Percentiles rank a stretch among this genome's conserved stretches.
Evolutionary conservation across 2,888 invertebrate species (phyloP).

Genomic region (Lymantria monacha): DNA sequence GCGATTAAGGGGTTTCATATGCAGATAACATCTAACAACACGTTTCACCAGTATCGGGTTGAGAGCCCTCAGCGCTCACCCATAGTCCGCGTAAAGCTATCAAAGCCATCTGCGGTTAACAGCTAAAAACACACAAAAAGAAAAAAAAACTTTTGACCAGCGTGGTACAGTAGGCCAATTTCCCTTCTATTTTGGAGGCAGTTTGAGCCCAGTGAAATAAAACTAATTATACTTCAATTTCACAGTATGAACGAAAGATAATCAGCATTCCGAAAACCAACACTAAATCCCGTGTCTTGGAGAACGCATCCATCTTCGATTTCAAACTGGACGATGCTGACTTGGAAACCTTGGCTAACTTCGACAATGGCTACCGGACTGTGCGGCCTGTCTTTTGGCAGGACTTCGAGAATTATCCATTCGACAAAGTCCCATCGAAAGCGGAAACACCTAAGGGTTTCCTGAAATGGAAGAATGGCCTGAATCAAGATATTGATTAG

Average conservation of each 20-base stretch:
- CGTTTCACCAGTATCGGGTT: too few relatives aligned
- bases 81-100: too few relatives aligned
- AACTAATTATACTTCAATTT: neutral
- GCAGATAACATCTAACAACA: too few relatives aligned
- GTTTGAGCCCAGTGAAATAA: neutral
- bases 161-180: too few relatives aligned
- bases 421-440: slow-evolving; percentile 14
- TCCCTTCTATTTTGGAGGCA: too few relatives aligned
- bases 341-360: slow-evolving; percentile 42
- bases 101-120: too few relatives aligned
- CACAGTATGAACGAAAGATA: slow-evolving; percentile 60
- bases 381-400: slow-evolving; percentile 49
- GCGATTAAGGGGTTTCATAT: too few relatives aligned
- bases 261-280: slow-evolving; percentile 58
- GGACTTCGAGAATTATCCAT: slow-evolving; percentile 34
- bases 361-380: slow-evolving; percentile 56
- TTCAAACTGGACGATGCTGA: slow-evolving; percentile 52
- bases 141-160: too few relatives aligned
- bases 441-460: slow-evolving; percentile 12
- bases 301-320: slow-evolving; percentile 66
- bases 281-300: slow-evolving; percentile 48
- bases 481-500: slow-evolving; percentile 27
- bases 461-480: slow-evolving; percentile 26
- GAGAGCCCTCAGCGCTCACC: too few relatives aligned
- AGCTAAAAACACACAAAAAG: too few relatives aligned